Base-by-base conservation (phyloP, 2,797 vertebrate species). In the Chelon auratus region DNA sequence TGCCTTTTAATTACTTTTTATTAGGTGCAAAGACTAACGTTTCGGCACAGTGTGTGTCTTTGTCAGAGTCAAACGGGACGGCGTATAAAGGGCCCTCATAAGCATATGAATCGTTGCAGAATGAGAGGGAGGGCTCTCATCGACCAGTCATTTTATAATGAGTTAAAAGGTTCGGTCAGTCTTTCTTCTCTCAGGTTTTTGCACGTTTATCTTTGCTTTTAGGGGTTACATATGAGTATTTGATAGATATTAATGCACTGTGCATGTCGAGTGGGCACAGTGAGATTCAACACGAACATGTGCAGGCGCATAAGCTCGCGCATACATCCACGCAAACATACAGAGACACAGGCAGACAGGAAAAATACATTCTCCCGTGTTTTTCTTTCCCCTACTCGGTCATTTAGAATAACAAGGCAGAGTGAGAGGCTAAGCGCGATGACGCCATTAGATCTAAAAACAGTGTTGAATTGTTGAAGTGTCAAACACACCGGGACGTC, bases 361-460 rank as follows among this genome's bases (percentile, higher is more conserved):
- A 53, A 72, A 81, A 77, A 80, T 50, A 84, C 80, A 66, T 79
- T 82, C 80, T 65, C 63, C 72, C 52, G 26, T 92, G 89, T 93
- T 94, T 81, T 93, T 94, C 91, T 94, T 93, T 91, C 91, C 89
- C 88, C 66, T 68, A 83, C 84, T 87, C 62, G 43, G 86, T 83
- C 89, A 84, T 89, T 91, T 90, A 84, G 87, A 93, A 93, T 91
- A 91, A 92, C 87, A 89, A 65, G 61, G 67, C 63, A 81, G 86
- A 89, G 80, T 88, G 86, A 90, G 82, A 82, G 80, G 75, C 72
- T 50, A 65, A 89, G 86, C 83, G 58, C 56, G 65, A 89, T 89
- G 90, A 92, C 84, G 87, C 85, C 90, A 91, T 91, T 22, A 79
- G 69, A 86, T 90, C 87, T 82, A 62, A 87, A 91, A 86, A 90